Evolutionary conservation across 92 coral and sea anemone genomes (phyloP).

Genomic region (Phymanthus crucifer): DNA sequence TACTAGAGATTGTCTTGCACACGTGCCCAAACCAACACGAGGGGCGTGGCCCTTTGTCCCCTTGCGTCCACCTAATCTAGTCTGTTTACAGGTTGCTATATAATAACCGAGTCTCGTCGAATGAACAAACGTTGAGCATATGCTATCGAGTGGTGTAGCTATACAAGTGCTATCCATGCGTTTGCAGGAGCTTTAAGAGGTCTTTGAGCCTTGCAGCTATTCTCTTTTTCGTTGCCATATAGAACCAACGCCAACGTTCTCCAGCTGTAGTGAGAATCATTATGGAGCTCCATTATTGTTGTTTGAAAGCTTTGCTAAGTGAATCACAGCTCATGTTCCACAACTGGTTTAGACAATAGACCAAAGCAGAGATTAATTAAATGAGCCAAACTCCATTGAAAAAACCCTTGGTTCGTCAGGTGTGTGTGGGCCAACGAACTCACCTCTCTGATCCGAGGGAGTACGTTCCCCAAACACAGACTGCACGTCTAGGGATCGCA

Average conservation of each 20-base stretch:
- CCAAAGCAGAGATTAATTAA: slow-evolving; percentile 18
- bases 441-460: not conserved
- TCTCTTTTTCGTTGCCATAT: slow-evolving; percentile 9
- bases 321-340: slow-evolving; percentile 30
- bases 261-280: not conserved
- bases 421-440: slow-evolving; percentile 7
- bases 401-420: slow-evolving; percentile 18
- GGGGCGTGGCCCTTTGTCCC: slow-evolving; percentile 87
- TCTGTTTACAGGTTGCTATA: slow-evolving; percentile 54
- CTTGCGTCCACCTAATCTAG: slow-evolving; percentile 46
- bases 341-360: slow-evolving; percentile 30
- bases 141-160: slow-evolving; percentile 29
- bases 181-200: not conserved
- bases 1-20: slow-evolving; percentile 66
- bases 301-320: slow-evolving; percentile 26
- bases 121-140: slow-evolving; percentile 59
- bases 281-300: slow-evolving; percentile 18
- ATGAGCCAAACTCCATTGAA: slow-evolving; percentile 12
- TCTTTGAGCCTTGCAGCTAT: not conserved
- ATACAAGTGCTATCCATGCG: not conserved
- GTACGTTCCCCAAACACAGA: not conserved
- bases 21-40: slow-evolving; percentile 68
- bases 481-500: not conserved
- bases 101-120: slow-evolving; percentile 52
- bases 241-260: slow-evolving; percentile 10